Conservation (phyloP, 64 coral and sea anemone genomes). For the Astreopora myriophthalma region DNA sequence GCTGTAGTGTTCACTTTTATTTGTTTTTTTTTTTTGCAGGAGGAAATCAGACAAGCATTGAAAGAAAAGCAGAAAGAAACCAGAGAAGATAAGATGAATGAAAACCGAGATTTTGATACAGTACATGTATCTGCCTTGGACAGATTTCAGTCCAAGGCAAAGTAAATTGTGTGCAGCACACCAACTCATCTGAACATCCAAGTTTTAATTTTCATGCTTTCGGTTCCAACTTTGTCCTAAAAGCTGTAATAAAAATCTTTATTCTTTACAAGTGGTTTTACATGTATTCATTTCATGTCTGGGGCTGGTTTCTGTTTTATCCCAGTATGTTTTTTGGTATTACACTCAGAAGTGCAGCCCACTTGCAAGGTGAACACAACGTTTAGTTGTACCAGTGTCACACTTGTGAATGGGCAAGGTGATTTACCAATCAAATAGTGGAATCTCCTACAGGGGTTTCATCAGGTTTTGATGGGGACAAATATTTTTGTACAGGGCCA, state of each 20-base stretch:
- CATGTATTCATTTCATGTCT: neutral
- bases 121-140: conserved; percentile 51
- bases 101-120: neutral
- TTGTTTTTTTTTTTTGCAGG: conserved; percentile 21
- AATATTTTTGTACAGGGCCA: too few species aligned
- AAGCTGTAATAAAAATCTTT: neutral
- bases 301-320: too few species aligned
- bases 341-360: too few species aligned
- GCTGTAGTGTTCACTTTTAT: too few species aligned
- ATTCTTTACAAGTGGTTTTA: neutral
- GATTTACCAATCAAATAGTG: too few species aligned
- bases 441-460: too few species aligned
- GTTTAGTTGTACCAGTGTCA: too few species aligned
- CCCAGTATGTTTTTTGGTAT: too few species aligned
- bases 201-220: neutral
- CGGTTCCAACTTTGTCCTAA: neutral
- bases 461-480: too few species aligned
- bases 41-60: conserved; percentile 39
- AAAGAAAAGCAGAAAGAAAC: conserved; percentile 62
- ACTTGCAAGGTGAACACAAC: too few species aligned
- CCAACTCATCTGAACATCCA: too few species aligned
- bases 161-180: neutral
- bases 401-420: too few species aligned
- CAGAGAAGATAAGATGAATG: conserved; percentile 52
- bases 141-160: conserved; percentile 60